phyloP scores from a whole-genome alignment of 2,888 invertebrate species.

The Drosophila koepferae region DNA sequence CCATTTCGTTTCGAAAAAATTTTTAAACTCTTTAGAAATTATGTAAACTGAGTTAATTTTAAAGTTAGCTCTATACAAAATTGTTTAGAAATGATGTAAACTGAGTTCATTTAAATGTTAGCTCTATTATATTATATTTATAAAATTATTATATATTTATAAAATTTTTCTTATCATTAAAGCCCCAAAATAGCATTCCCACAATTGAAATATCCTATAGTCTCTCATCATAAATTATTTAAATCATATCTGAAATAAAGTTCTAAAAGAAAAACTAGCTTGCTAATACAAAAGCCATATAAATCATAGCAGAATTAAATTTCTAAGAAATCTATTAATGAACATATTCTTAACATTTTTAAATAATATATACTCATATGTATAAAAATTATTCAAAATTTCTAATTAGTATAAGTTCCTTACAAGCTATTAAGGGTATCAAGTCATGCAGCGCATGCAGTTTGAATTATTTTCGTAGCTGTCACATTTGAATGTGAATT shows the following conservation, averaged over 20 bases:
- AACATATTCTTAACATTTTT: not conserved
- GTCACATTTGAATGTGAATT: conserved; percentile 51
- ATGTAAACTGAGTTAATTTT: too few relatives aligned
- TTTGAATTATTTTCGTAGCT: not conserved
- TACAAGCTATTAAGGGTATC: conserved; percentile 20
- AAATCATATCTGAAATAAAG: not conserved
- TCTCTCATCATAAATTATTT: too few relatives aligned
- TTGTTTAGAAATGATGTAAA: too few relatives aligned
- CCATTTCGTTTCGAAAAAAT: too few relatives aligned
- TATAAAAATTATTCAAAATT: not conserved
- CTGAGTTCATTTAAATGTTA: too few relatives aligned
- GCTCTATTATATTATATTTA: too few relatives aligned
- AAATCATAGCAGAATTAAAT: not conserved
- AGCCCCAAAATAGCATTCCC: not conserved
- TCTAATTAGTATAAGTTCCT: conserved; percentile 3
- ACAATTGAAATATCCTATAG: not conserved
- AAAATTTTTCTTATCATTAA: not conserved
- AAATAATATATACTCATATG: not conserved
- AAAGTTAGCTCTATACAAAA: too few relatives aligned
- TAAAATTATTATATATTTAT: not conserved
- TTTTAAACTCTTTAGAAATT: too few relatives aligned
- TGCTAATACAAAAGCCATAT: not conserved
- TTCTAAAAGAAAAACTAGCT: not conserved
- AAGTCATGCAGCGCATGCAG: not conserved
- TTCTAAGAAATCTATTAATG: not conserved